Evolutionary conservation across 1,140 invertebrate genomes (phyloP).

Genomic region (Oryctes rhinoceros): DNA sequence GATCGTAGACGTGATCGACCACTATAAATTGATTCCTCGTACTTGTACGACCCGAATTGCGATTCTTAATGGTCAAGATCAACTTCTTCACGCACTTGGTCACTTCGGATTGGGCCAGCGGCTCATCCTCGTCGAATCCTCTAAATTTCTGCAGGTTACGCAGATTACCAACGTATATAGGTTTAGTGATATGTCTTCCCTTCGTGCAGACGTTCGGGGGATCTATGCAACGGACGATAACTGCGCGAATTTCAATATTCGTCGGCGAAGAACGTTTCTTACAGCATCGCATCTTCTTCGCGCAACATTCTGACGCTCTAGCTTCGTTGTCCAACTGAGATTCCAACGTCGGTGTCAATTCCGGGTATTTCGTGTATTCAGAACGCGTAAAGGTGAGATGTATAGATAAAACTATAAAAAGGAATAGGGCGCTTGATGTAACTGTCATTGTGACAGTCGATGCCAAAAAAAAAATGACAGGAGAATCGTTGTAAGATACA

Average conservation of each 20-base stretch:
- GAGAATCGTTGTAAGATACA: too few species aligned
- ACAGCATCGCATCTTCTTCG: slow-evolving; percentile 50
- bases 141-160: slow-evolving; percentile 43
- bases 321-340: slow-evolving; percentile 42
- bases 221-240: slow-evolving; percentile 52
- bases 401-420: neutral
- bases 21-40: slow-evolving; percentile 61
- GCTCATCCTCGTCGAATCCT: slow-evolving; percentile 50
- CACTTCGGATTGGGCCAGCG: slow-evolving; percentile 46
- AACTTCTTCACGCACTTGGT: slow-evolving; percentile 56
- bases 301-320: slow-evolving; percentile 48
- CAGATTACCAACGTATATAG: slow-evolving; percentile 40
- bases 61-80: slow-evolving; percentile 55
- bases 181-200: slow-evolving; percentile 43
- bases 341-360: neutral
- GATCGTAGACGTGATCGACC: slow-evolving; percentile 62
- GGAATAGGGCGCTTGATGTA: neutral
- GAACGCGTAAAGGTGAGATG: neutral
- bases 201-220: neutral
- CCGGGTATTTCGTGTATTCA: neutral
- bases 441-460: slow-evolving; percentile 28
- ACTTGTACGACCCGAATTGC: slow-evolving; percentile 53
- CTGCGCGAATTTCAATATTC: slow-evolving; percentile 55
- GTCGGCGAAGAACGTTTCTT: slow-evolving; percentile 43
- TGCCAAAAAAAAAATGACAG: too few species aligned